Base-by-base conservation (phyloP, 2,113 vertebrate species). In the Hiodon tergisus region DNA sequence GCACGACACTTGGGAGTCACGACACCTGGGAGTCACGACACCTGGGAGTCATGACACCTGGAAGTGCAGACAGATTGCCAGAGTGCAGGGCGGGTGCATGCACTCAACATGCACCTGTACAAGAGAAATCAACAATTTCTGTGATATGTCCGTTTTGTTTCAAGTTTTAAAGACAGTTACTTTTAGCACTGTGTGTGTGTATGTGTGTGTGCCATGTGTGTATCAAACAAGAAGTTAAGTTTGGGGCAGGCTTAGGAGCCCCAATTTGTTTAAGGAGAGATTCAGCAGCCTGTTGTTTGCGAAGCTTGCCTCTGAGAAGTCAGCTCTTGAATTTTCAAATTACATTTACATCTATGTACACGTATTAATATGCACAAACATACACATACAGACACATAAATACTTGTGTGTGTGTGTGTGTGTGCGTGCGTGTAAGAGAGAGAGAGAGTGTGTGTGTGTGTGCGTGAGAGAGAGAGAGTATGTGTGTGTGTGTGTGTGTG, bases 311-410 rank as follows among this genome's bases (percentile, higher is more conserved):
- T 88, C 86, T 82, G 79, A 89, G 78, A 89, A 84, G 86, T 89
- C 87, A 86, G 86, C 89, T 90, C 88, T 89, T 89, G 91, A 89
- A 88, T 86, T 84, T 78, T 86, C 83, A 80, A 87, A 84, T 86
- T 86, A 83, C 89, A 90, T 91, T 86, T 90, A 88, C 87, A 92
- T 82, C 67, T 83, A 82, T 82, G 74, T 81, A 80, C 82, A 79
- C 80, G 71, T 84, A 77, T 80, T 81, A 82, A 74, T 83, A 78
- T 74, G 81, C 82, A 86, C 85, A 85, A 81, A 80, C 79, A 76
- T 80, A 82, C 83, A 77, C 61, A 70, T 63, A 68, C 83, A 3
- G 58, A 59, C 58, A 71, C 48, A 69, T 31, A 69, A 51, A 71
- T 71, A 72, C 31, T 0, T 31, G 68, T 69, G 9, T 17, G 6